Evolutionary conservation across 2,888 invertebrate species (phyloP).

Genomic region (Philonicus albiceps): DNA sequence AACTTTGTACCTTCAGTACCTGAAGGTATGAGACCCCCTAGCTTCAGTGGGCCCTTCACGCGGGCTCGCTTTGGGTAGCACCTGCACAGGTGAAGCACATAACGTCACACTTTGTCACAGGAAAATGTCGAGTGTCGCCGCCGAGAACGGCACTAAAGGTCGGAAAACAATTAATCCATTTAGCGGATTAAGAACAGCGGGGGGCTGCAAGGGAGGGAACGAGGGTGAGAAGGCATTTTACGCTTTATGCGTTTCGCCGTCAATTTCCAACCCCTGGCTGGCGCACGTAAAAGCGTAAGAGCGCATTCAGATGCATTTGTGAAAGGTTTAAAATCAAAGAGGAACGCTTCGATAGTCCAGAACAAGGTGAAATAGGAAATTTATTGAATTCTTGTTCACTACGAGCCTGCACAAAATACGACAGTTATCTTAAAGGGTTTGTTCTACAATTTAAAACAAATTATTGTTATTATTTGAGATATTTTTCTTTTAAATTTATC

Average conservation of each 20-base stretch:
- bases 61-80: background rate
- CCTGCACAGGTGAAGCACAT: background rate
- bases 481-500: no score
- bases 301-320: background rate
- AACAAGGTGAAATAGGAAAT: background rate
- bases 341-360: background rate
- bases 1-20: background rate
- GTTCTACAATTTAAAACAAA: no score
- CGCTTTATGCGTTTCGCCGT: background rate
- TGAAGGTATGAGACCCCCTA: background rate
- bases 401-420: background rate
- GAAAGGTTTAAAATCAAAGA: background rate
- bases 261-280: background rate
- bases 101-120: conserved; percentile 13
- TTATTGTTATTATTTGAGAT: no score
- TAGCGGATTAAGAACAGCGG: background rate
- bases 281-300: background rate
- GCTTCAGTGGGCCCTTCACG: background rate
- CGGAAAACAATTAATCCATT: conserved; percentile 30
- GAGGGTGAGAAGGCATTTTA: background rate
- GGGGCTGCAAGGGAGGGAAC: background rate
- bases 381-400: background rate
- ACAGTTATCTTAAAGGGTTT: background rate
- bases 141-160: background rate
- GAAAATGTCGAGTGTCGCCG: background rate